A percentile compares a stretch with the other conserved stretches of the same genome.
phyloP scores from a whole-genome alignment of 2,888 invertebrate genomes.

The Tricholauxania praeusta region DNA sequence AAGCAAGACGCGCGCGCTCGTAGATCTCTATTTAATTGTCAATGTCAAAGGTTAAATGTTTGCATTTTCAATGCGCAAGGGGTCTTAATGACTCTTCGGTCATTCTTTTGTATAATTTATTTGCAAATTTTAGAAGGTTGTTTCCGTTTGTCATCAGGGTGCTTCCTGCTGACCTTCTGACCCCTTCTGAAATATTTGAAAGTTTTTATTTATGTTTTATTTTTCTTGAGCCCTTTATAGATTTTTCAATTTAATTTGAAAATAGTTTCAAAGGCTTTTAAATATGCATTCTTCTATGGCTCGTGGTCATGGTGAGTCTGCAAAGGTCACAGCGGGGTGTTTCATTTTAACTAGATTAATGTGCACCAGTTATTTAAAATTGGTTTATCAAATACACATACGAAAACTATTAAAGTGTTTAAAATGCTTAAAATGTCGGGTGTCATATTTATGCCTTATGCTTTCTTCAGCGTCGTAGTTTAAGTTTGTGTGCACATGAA shows the following conservation, averaged over 20 bases:
- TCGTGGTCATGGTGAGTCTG: neutral
- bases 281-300: neutral
- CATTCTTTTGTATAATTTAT: slow-evolving; percentile 4
- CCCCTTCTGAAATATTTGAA: neutral
- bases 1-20: neutral
- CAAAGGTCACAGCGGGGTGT: slow-evolving; percentile 6
- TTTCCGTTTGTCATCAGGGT: neutral
- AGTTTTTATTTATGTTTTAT: slow-evolving; percentile 1
- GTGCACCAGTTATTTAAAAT: slow-evolving; percentile 11
- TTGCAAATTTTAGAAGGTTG: slow-evolving; percentile 8
- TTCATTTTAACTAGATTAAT: slow-evolving; percentile 5
- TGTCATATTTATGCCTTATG: too few species aligned
- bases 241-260: neutral
- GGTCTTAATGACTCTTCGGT: neutral
- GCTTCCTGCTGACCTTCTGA: neutral
- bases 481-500: too few species aligned
- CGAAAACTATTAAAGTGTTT: too few species aligned
- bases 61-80: neutral
- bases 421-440: too few species aligned
- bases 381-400: too few species aligned
- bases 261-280: slow-evolving; percentile 6
- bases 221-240: too few species aligned
- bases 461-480: too few species aligned
- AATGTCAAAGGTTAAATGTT: slow-evolving; percentile 12
- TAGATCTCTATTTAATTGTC: neutral